Evolutionary conservation across 2,113 vertebrate genomes (phyloP), one percentile per base, ranked within the genome.

Genomic region (Nettapus auritus): DNA sequence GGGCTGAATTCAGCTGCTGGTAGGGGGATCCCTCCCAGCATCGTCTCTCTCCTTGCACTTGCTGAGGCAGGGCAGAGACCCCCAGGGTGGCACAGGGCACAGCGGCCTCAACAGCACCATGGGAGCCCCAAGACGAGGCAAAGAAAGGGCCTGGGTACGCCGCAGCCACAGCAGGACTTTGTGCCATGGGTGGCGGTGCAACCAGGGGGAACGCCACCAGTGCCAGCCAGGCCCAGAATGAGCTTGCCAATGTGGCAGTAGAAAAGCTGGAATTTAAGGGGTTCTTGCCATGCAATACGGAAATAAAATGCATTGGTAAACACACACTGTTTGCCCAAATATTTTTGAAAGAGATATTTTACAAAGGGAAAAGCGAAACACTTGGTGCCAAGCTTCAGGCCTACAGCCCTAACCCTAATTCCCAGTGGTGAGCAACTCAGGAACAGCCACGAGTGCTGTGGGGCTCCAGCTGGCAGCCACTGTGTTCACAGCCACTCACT

Each of bases 51-150:
- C 68, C 88, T 56, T 28, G n/a, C 59, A 23, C 64, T 76, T 34
- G 34, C 64, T 23, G 50, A 36, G 56, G 8, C 22, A 2, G 0
- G 1, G 50, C 5, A 21, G 31, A 53, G 23, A 20, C 2, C 84
- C 55, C 20, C 17, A 22, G 23, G 22, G 21, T 5, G 10, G 46
- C 20, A 48, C 46, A 22, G 46, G 20, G 46, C 20, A 6, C 48
- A 50, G 48, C 4, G 1, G 3, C 17, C 5, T 2, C 0, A 1
- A 2, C 0, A 0, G 36, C 16, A 9, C 16, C 2, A 0, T 55
- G 0, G 0, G 6, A 60, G 64, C 34, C 52, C 34, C 16, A 15
- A 17, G 53, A 15, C 26, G 29, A 13, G 19, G 8, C 44, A 4
- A 59, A 21, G 48, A 59, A 34, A 22, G 0, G 2, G 57, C 67